A percentile compares a stretch with the other conserved stretches of the same genome.
Conservation (phyloP, 2,888 invertebrate genomes). For the Neoascia interrupta region DNA sequence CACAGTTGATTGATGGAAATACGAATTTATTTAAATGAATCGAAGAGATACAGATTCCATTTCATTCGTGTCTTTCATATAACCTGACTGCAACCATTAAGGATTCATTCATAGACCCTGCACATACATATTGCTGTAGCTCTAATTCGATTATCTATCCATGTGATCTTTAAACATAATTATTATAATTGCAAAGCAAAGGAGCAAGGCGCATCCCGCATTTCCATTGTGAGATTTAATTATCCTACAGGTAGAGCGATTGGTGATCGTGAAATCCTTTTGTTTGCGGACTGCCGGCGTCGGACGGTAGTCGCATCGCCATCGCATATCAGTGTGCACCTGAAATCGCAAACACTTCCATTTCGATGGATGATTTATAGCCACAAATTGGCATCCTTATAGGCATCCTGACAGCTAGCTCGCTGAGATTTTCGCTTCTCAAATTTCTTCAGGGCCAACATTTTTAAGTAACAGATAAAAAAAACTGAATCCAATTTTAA, state of each 20-base stretch:
- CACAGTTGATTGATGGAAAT: conserved; percentile 64
- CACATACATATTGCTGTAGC: too few relatives aligned
- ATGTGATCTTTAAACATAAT: conserved; percentile 66
- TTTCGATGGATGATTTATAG: conserved; percentile 62
- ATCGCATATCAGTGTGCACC: conserved; percentile 41
- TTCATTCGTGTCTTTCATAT: conserved; percentile 24
- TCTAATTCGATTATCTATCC: conserved; percentile 66
- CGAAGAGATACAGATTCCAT: conserved; percentile 29
- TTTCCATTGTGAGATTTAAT: conserved; percentile 61
- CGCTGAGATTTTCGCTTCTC: conserved; percentile 6
- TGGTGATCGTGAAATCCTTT: conserved; percentile 53
- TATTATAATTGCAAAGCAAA: conserved; percentile 64
- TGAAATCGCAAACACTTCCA: conserved; percentile 56
- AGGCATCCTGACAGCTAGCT: conserved; percentile 5
- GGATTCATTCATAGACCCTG: conserved; percentile 60
- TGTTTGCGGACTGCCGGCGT: conserved; percentile 28
- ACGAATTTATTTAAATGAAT: conserved; percentile 62
- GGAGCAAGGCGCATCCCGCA: conserved; percentile 36
- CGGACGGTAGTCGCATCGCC: conserved; percentile 32
- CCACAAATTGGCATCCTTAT: conserved; percentile 59
- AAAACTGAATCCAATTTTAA: conserved; percentile 51
- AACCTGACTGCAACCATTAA: conserved; percentile 38
- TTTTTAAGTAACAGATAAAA: conserved; percentile 32
- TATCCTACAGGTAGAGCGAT: conserved; percentile 56
- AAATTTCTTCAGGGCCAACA: conserved; percentile 4